Base-by-base conservation (phyloP, 1,140 invertebrate genomes). In the Luehdorfia chinensis region DNA sequence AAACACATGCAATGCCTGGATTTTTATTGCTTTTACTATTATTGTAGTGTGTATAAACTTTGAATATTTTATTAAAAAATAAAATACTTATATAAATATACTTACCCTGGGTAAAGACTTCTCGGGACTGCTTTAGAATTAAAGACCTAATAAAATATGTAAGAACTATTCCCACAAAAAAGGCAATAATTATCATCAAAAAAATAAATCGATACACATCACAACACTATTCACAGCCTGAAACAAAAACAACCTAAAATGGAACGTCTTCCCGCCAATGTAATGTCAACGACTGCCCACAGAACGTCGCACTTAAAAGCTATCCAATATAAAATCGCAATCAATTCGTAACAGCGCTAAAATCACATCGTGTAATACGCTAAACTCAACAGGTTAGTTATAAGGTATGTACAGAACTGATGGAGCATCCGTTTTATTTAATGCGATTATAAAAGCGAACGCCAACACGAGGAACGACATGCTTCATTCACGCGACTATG, bases 231-330 rank as follows among this genome's bases (percentile, higher is more conserved):
- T 64, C 56, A 69, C 56, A 59, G 55, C 50, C 56, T 55, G 36
- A 59, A 53, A 55, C 55, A 55, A 64, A 59, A 48, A 46, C 15
- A 50, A 53, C 4, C 47, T 12, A 62, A 62, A 60, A 50, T 53
- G 34, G 36, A 59, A 68, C 57, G 61, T 64, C 52, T 76, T 76
- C 70, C 67, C 73, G 73, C 73, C 73, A 67, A 64, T 43, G 19
- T 50, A 55, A 56, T 54, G 53, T 57, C 50, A 44, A 57, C 52
- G 59, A 71, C 59, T 66, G 63, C 62, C 55, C 50, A 36, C 21
- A 4, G 12, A 14, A 14, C 21, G 21, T 39, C 49, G 53, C 39
- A 13, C 15, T 27, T 55, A 25, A 37, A 32, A 57, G 43, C 32
- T 28, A 59, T 50, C 46, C 31, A 50, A 47, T 28, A 28, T 8